A percentile compares a stretch with the other conserved stretches of the same genome.
Evolutionary conservation across 2,888 invertebrate genomes (phyloP).

Genomic region (Hydriomena furcata): DNA sequence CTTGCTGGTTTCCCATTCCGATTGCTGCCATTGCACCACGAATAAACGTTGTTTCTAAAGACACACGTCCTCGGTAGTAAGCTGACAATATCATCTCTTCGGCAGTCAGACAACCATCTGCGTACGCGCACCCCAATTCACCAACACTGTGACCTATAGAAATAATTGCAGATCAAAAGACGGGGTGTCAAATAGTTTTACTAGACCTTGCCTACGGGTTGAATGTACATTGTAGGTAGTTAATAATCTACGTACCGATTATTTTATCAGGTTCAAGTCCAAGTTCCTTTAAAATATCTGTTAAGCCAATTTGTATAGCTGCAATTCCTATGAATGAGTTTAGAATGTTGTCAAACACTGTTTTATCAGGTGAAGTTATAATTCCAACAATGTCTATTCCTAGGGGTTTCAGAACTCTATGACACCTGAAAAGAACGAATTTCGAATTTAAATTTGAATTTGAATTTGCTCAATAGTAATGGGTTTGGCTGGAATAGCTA

Average conservation of each 20-base stretch:
- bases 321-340: conserved; percentile 86
- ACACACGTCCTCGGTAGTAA: conserved; percentile 89
- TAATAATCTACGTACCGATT: conserved; percentile 81
- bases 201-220: too few species aligned
- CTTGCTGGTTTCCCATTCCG: conserved; percentile 79
- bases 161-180: too few species aligned
- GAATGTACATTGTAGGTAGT: neutral
- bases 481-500: too few species aligned
- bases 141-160: conserved; percentile 84
- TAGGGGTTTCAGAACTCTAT: conserved; percentile 80
- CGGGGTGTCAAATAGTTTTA: too few species aligned
- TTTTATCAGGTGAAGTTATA: conserved; percentile 84
- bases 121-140: conserved; percentile 87
- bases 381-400: conserved; percentile 87
- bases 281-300: conserved; percentile 68
- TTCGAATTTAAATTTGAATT: too few species aligned
- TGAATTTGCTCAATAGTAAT: too few species aligned
- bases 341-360: conserved; percentile 78
- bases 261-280: conserved; percentile 89
- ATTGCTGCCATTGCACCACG: conserved; percentile 94
- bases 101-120: conserved; percentile 84
- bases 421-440: conserved; percentile 64
- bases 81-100: conserved; percentile 92
- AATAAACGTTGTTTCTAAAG: conserved; percentile 84
- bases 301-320: conserved; percentile 85